A percentile compares a stretch with the other conserved stretches of the same genome.
Evolutionary conservation across 35 echinoderm and acorn worm species (phyloP).

Genomic region (Patiria miniata): DNA sequence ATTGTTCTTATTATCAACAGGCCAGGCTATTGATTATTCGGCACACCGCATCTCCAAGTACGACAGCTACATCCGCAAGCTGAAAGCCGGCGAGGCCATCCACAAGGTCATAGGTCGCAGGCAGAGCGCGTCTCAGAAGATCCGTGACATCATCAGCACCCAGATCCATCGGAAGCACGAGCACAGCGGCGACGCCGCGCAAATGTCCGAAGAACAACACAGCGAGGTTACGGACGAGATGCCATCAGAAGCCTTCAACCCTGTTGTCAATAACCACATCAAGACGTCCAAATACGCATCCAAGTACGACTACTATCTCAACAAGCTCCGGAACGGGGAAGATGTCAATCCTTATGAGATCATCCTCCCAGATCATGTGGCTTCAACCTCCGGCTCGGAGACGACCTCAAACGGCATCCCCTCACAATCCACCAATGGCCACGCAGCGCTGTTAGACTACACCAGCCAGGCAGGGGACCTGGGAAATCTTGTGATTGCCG

Average conservation of each 20-base stretch:
- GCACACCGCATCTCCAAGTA: conserved; percentile 83
- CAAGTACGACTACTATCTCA: conserved; percentile 65
- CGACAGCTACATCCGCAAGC: conserved; percentile 94
- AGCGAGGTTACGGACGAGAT: neutral
- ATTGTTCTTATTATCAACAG: neutral
- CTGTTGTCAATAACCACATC: neutral
- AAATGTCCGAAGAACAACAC: neutral
- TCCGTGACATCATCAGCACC: conserved; percentile 72
- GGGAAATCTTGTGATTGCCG: neutral
- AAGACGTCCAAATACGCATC: conserved; percentile 33
- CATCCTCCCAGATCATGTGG: conserved; percentile 1
- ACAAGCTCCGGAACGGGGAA: conserved; percentile 53
- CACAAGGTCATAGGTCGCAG: conserved; percentile 82
- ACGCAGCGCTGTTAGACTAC: conserved; percentile 4
- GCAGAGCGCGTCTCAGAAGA: conserved; percentile 63
- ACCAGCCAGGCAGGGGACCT: neutral
- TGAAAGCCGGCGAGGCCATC: conserved; percentile 88
- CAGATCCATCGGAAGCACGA: conserved; percentile 74
- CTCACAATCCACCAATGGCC: neutral
- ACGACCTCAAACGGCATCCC: conserved; percentile 33
- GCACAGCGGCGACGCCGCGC: conserved; percentile 9
- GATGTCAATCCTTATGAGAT: conserved; percentile 8
- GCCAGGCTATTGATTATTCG: conserved; percentile 13
- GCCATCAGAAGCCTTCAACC: neutral
- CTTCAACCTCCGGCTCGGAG: conserved; percentile 26